Evolutionary conservation across 2,888 invertebrate genomes (phyloP).

Genomic region (Parapristionchus giblindavisi): DNA sequence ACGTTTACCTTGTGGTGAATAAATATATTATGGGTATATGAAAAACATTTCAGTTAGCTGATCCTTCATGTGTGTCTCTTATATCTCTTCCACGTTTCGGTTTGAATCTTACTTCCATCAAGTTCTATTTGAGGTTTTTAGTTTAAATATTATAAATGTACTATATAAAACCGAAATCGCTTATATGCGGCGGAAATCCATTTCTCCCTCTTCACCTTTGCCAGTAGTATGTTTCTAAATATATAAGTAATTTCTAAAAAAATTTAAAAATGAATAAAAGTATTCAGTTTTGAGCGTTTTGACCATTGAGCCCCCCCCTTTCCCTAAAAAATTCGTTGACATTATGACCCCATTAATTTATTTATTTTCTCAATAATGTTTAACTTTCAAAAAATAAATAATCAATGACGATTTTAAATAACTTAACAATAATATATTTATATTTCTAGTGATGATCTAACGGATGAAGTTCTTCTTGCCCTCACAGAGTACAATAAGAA

Average conservation of each 20-base stretch:
- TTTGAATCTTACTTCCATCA: constrained; percentile 55
- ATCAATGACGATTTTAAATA: too few species aligned
- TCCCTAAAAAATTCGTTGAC: too few species aligned
- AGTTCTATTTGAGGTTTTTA: constrained; percentile 53
- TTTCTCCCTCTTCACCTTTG: too few species aligned
- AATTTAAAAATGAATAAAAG: too few species aligned
- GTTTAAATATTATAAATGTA: neutral
- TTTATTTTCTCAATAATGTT: neutral
- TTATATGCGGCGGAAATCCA: too few species aligned
- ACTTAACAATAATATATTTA: neutral
- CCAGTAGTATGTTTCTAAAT: too few species aligned
- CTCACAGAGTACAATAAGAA: constrained; percentile 56
- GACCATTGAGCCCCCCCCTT: too few species aligned
- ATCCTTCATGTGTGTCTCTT: constrained; percentile 55
- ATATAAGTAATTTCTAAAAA: too few species aligned
- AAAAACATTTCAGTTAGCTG: constrained; percentile 52
- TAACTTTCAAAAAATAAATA: too few species aligned
- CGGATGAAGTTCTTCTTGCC: constrained; percentile 53
- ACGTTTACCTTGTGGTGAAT: neutral
- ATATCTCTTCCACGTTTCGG: constrained; percentile 60
- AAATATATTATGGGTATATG: neutral
- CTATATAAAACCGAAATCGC: too few species aligned
- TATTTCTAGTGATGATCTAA: constrained; percentile 48
- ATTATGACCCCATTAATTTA: too few species aligned
- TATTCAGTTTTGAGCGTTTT: too few species aligned